phyloP scores from a whole-genome alignment of 2,113 vertebrate genomes.

The Malurus elegans region DNA sequence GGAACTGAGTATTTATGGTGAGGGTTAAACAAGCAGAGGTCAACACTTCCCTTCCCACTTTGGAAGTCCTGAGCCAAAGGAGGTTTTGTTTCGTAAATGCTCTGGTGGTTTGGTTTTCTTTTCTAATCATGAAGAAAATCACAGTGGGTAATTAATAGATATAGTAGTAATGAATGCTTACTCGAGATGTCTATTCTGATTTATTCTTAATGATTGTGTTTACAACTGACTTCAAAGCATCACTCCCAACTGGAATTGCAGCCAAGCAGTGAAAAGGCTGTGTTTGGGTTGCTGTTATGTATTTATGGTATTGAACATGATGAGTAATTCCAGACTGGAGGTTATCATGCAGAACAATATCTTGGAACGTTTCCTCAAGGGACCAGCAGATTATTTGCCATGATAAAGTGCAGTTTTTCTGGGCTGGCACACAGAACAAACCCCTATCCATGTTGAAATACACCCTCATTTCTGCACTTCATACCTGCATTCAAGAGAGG shows the following conservation, averaged over 20 bases:
- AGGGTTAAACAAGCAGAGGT: not conserved
- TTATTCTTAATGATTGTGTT: not conserved
- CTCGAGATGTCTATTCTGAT: not conserved
- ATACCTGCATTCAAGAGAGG: not conserved
- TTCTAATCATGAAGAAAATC: not conserved
- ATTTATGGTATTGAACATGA: not conserved
- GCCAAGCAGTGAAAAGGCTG: not conserved
- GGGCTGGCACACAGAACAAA: not conserved
- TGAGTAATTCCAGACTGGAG: not conserved
- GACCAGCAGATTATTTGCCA: not conserved
- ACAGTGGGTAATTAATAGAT: not conserved
- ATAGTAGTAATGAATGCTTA: not conserved
- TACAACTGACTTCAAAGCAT: not conserved
- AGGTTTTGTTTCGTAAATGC: not conserved
- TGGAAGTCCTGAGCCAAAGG: not conserved
- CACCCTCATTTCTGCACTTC: not conserved
- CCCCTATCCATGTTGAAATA: not conserved
- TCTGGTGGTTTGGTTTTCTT: not conserved
- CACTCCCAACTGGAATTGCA: not conserved
- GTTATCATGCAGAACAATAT: not conserved
- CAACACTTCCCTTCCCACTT: not conserved
- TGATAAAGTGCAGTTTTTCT: not conserved
- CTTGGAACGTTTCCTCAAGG: not conserved
- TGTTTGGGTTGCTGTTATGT: not conserved
- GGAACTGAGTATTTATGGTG: not conserved